Evolutionary conservation across 2,797 vertebrate species (phyloP).

Genomic region (Kryptopterus vitreolus): DNA sequence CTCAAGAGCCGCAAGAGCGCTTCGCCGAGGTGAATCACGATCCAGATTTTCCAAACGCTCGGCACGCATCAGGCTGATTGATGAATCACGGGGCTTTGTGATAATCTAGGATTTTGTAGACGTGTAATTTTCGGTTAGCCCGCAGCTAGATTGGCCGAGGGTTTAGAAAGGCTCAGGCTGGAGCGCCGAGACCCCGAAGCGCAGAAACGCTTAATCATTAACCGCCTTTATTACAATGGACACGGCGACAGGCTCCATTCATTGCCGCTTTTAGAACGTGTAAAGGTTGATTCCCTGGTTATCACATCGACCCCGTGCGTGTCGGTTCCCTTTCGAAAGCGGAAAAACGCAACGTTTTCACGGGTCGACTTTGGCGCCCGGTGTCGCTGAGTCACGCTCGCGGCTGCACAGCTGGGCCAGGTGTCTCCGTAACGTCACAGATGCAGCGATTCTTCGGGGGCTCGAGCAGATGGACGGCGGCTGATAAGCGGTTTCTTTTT

Average conservation of each 20-base stretch:
- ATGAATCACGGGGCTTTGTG: conserved; percentile 37
- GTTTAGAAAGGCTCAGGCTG: neutral
- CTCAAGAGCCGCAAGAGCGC: neutral
- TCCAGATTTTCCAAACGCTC: conserved; percentile 1
- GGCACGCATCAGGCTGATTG: conserved; percentile 6
- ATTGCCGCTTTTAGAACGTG: conserved; percentile 68
- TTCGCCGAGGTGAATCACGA: conserved; percentile 15
- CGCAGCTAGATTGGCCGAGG: neutral
- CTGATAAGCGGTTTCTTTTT: conserved; percentile 37
- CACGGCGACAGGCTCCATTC: conserved; percentile 65
- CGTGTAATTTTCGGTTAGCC: conserved; percentile 1
- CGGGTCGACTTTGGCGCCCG: neutral
- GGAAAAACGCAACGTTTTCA: neutral
- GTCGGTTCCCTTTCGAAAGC: neutral
- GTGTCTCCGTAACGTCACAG: conserved; percentile 36
- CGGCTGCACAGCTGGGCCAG: conserved; percentile 36
- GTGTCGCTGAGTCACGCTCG: neutral
- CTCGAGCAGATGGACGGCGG: conserved; percentile 37
- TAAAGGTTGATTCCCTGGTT: neutral
- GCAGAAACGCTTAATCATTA: conserved; percentile 71
- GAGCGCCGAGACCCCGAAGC: conserved; percentile 26
- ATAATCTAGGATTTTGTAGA: conserved; percentile 20
- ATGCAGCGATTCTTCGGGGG: conserved; percentile 20
- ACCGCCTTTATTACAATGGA: conserved; percentile 74
- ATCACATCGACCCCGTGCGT: neutral